phyloP scores from a whole-genome alignment of 2,113 vertebrate species.

The Isichthys henryi region DNA sequence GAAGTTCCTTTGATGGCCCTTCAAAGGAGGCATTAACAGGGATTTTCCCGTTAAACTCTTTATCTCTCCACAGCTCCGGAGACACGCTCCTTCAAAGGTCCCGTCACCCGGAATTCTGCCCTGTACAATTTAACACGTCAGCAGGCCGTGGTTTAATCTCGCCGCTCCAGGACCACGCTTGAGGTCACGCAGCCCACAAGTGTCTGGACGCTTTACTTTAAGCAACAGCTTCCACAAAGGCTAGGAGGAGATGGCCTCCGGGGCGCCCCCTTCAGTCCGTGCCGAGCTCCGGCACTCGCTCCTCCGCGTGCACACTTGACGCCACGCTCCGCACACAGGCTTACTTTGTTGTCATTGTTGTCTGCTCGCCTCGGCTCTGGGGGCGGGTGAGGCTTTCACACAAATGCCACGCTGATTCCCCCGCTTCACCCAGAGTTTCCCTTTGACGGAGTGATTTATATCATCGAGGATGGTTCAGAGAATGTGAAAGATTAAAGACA shows the following conservation, averaged over 20 bases:
- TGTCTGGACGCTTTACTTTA: neutral
- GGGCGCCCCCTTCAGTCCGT: neutral
- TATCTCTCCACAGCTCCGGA: neutral
- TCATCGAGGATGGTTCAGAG: constrained; percentile 21
- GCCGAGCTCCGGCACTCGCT: neutral
- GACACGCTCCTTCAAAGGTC: neutral
- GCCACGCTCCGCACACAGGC: neutral
- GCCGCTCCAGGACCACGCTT: neutral
- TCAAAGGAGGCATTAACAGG: neutral
- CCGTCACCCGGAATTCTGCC: neutral
- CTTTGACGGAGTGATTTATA: constrained; percentile 32
- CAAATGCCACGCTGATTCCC: constrained; percentile 39
- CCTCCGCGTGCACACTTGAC: neutral
- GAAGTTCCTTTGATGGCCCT: neutral
- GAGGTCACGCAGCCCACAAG: neutral
- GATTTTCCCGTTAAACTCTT: neutral
- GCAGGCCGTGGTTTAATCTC: neutral
- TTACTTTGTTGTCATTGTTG: constrained; percentile 11
- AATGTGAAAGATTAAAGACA: constrained; percentile 38
- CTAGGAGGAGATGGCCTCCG: neutral
- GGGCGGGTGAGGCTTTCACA: constrained; percentile 51
- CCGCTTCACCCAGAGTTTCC: constrained; percentile 47
- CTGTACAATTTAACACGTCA: neutral
- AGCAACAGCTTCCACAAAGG: neutral
- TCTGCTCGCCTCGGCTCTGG: constrained; percentile 13